Base-by-base conservation (phyloP, 2,113 vertebrate species). In the Lophotis ruficrista region DNA sequence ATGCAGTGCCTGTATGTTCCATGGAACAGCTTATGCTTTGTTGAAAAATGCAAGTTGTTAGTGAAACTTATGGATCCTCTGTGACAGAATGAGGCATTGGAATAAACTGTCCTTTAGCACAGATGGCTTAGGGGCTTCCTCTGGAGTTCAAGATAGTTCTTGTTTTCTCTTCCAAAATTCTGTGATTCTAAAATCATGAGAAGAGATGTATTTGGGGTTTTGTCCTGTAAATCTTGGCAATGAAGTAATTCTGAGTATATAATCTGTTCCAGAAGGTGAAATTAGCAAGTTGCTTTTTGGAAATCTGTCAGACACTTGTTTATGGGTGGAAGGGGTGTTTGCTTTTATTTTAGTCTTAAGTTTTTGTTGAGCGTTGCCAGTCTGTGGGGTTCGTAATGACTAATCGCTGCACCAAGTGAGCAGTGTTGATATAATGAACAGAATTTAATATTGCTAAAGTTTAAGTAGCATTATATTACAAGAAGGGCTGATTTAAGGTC, bases 281-380 rank as follows among this genome's bases (percentile, higher is more conserved):
- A 27, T 51, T 48, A 2, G 0, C 27, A 56, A 17, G 9, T 16
- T 51, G 9, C 1, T 20, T 4, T 43, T 41, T 87, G 5, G 6
- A 69, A 71, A 41, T 48, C 12, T 37, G 1, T 51, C 11, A 35
- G 53, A 12, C 4, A 3, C 15, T 69, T n/a, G 12, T 47, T 79
- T 50, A n/a, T 35, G 47, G 35, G 12, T 65, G 19, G 27, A 70
- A 73, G 27, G 0, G 3, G 4, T 21, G 20, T 22, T 54, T 38
- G 22, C 16, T 92, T 58, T 71, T 71, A 19, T 80, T 83, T 71
- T 60, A 33, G 28, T 47, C 4, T 16, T 71, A 14, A 5, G 14
- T 18, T 82, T 19, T 68, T 72, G 28, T 7, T 13, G 54, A 70
- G 25, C 19, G 66, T 6, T 75, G 13, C 33, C 24, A 41, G 17